These are phyloP conservation scores for Pangasianodon gigas DNA, from an alignment of 2,113 vertebrate species.

Conservation along the genomic window DNA sequence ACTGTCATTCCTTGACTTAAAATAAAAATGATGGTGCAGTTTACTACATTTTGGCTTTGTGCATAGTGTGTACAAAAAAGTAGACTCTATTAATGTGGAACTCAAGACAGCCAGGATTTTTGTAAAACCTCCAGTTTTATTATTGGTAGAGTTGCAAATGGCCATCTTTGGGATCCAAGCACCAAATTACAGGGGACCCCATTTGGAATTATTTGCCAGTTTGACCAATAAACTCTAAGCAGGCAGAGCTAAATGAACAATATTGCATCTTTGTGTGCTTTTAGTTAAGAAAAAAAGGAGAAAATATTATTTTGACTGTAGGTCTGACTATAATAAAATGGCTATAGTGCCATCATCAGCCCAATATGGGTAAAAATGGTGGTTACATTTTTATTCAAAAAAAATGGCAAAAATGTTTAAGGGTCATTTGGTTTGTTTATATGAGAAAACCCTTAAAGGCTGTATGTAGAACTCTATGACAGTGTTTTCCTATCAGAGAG, in stretches of 20 bases:
- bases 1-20: background rate
- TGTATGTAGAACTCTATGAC: background rate
- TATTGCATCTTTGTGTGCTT: too few relatives aligned
- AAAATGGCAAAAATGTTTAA: background rate
- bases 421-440: background rate
- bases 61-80: background rate
- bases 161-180: background rate
- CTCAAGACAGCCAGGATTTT: background rate
- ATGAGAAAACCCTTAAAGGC: background rate
- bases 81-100: background rate
- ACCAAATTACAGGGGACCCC: background rate
- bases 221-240: background rate
- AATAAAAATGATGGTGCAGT: background rate
- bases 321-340: background rate
- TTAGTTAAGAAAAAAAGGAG: background rate
- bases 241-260: background rate
- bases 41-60: background rate
- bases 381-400: background rate
- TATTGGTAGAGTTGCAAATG: background rate
- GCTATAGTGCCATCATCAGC: background rate
- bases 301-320: background rate
- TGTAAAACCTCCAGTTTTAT: background rate
- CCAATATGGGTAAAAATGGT: background rate
- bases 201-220: background rate
- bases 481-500: background rate